phyloP scores from a whole-genome alignment of 2,888 invertebrate genomes.

The Corythucha ciliata region DNA sequence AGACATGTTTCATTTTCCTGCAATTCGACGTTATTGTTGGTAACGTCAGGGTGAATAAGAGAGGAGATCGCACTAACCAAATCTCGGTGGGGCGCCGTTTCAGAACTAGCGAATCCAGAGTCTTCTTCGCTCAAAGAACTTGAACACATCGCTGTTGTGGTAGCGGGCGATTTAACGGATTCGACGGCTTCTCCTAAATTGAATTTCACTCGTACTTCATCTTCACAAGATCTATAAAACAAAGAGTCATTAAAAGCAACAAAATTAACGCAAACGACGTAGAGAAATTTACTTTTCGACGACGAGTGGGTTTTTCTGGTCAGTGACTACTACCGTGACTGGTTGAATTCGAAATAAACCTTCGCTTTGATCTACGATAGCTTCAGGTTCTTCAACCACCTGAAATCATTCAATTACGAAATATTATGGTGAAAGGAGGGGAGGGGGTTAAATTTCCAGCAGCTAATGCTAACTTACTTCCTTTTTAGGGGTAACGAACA shows the following conservation, averaged over 20 bases:
- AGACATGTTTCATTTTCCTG: conserved; percentile 28
- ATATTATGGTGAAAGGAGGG: too few relatives aligned
- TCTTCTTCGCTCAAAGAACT: conserved; percentile 37
- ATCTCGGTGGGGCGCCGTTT: conserved; percentile 29
- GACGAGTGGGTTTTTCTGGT: not conserved
- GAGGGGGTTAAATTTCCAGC: too few relatives aligned
- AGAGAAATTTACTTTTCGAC: not conserved
- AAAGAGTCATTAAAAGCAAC: not conserved
- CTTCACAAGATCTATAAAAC: conserved; percentile 19
- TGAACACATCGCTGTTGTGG: conserved; percentile 31
- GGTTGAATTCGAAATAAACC: too few relatives aligned
- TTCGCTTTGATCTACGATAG: not conserved
- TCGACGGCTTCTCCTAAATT: conserved; percentile 25
- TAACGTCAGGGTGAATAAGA: not conserved
- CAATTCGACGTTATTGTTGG: not conserved
- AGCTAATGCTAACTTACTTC: conserved; percentile 15
- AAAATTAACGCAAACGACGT: conserved; percentile 1
- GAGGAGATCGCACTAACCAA: conserved; percentile 15
- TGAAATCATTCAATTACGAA: too few relatives aligned
- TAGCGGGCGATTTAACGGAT: conserved; percentile 19
- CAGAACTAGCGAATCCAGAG: conserved; percentile 37
- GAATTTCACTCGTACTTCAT: conserved; percentile 22
- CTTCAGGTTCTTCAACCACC: not conserved
- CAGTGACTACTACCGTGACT: too few relatives aligned
- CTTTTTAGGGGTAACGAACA: conserved; percentile 21